Base-by-base conservation (phyloP, 1,140 invertebrate genomes). In the Drosophila pallidifrons region DNA sequence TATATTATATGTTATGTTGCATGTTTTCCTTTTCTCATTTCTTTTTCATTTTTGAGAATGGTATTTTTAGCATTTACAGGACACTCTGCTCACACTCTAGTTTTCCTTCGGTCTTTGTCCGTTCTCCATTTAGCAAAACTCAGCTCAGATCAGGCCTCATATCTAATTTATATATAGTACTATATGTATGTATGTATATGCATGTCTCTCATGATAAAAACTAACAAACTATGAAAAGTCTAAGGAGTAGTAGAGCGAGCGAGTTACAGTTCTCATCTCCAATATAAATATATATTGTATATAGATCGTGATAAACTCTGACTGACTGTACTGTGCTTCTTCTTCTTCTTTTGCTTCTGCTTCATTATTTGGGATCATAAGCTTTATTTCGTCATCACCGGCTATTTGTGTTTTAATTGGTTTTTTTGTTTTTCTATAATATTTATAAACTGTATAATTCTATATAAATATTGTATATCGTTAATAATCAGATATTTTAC, bases 381-480 rank as follows among this genome's bases (percentile, higher is more conserved):
- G 30, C 49, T 55, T 32, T 16, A 32, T 38, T 35, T 16, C 15
- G 11, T 30, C 49, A 28, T 32, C 25, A 52, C 30, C 35, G 30
- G 54, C 35, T 25, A 60, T 69, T 28, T 52, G 46, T 68, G 66
- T 52, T 52, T 25, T 25, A 25, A 25, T 25, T 4, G 20, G 30
- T 43, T 30, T 7, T 32, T 43, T 49, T 57, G 11, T 3, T 2
- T 38, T 38, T 38, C 10, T 1, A 38, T 38, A 8, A 30, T 8
- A 41, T 51, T 66, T 15, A 28, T 63, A 46, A 67, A 66, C 52
- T 46, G 46, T 54, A 52, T 70, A 20, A 46, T 49, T 49, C 47
- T 58, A 32, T 79, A 70, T 71, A 58, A 49, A 78, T 72, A 35
- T 71, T 63, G 38, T 63, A 61, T 61, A 63, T 63, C 69, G 43